Percentiles rank a stretch among this genome's conserved stretches.
Evolutionary conservation across 1,140 invertebrate genomes (phyloP).

Genomic region (Rhynchophorus ferrugineus): DNA sequence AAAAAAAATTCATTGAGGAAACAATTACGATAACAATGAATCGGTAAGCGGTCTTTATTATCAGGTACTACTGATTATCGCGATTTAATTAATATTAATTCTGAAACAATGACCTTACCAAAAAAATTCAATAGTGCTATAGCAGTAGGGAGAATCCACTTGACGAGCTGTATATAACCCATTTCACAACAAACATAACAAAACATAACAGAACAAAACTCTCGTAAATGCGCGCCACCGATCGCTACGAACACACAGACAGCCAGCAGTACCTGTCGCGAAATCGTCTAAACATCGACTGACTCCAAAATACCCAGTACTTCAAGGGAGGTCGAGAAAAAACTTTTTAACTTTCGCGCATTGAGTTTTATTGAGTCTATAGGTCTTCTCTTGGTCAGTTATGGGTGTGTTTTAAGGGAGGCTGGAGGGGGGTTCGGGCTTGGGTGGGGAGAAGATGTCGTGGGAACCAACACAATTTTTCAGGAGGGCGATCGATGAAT

Average conservation of each 20-base stretch:
- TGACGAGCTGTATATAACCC: no score
- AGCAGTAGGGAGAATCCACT: background rate
- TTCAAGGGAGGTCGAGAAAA: slow-evolving; percentile 16
- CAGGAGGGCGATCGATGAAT: background rate
- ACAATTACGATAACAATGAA: no score
- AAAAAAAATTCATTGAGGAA: no score
- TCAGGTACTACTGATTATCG: no score
- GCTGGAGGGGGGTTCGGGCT: background rate
- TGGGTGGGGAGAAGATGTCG: background rate
- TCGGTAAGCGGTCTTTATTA: no score
- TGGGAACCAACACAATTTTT: background rate
- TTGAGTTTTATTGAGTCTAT: background rate
- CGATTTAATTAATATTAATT: background rate
- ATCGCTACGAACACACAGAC: slow-evolving; percentile 8
- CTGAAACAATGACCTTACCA: background rate
- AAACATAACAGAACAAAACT: background rate
- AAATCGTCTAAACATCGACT: slow-evolving; percentile 17
- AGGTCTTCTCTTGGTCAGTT: background rate
- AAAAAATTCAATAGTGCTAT: background rate
- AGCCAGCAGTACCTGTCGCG: slow-evolving; percentile 15
- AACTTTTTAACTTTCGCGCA: slow-evolving; percentile 13
- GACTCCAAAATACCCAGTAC: slow-evolving; percentile 11
- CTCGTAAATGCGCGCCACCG: background rate
- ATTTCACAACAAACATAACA: background rate
- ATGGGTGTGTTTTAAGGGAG: background rate